Evolutionary conservation across 2,888 invertebrate species (phyloP), one percentile per base, ranked within the genome.

Genomic region (Eupithecia centaureata): DNA sequence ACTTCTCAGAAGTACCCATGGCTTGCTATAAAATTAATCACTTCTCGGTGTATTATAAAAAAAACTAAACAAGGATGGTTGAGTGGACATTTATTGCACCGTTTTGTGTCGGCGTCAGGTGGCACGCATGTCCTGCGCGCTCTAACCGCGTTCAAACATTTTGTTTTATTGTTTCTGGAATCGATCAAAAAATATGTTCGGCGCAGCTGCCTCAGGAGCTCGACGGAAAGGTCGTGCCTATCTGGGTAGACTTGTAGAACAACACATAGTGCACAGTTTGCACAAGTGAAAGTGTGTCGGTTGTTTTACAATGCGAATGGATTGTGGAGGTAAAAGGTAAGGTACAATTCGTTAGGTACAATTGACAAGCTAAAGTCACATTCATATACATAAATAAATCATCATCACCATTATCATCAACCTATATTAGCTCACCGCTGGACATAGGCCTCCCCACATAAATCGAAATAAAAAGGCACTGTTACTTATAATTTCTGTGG

Each of bases 81-180:
- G 25, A 22, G 38, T 52, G 25, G 67, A 54, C 33, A 57, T 64
- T 64, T 64, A 68, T 68, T 35, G 61, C 67, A 57, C 35, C 56
- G 61, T 25, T 60, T 59, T 25, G 60, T 67, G 63, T 2, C 18
- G 22, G 10, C 42, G 42, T 60, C 63, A 63, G 61, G 51, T 57
- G 60, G 47, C 56, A 51, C 61, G 60, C 63, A 42, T 56, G 33
- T 38, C 61, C 27, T 18, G 13, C 27, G 61, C 28, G 3, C 27
- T 38, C 28, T 25, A 52, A 25, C 51, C 54, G 32, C 51, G 56
- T 33, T 56, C 56, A 47, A 47, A 33, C 47, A 57, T 68, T 64
- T 58, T 58, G 51, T 68, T 61, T 64, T 58, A 64, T 64, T 64
- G 57, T 61, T 64, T 57, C 22, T 60, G 27, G 38, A 64, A 35